phyloP scores from a whole-genome alignment of 2,797 vertebrate genomes.

The Muscicapa striata region DNA sequence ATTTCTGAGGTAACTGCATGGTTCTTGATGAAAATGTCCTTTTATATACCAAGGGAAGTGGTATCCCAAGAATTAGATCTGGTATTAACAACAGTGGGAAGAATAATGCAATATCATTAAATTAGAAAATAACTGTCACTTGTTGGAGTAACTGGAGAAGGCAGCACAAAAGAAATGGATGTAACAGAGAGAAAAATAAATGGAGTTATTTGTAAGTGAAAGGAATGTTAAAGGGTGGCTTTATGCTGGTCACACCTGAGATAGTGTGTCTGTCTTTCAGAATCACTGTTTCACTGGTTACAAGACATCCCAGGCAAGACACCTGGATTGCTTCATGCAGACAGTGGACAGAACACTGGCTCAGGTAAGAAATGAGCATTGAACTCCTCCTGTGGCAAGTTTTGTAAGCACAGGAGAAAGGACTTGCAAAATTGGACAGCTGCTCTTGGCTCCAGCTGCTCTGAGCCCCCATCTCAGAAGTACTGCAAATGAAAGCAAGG shows the following conservation, averaged over 20 bases:
- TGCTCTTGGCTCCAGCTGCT: neutral
- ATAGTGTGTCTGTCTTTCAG: neutral
- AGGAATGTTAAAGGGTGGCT: neutral
- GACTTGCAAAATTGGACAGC: neutral
- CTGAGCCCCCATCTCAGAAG: neutral
- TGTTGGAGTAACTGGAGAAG: neutral
- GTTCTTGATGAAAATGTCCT: neutral
- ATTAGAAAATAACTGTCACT: neutral
- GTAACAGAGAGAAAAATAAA: neutral
- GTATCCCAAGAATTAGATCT: neutral
- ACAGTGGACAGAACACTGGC: conserved; percentile 3
- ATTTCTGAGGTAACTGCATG: conserved; percentile 12
- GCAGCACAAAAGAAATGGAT: neutral
- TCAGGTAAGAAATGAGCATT: conserved; percentile 20
- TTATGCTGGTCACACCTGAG: neutral
- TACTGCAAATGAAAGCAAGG: neutral
- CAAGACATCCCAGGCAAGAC: neutral
- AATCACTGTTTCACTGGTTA: neutral
- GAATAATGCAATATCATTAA: neutral
- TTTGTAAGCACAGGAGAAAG: neutral
- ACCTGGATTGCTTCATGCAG: neutral
- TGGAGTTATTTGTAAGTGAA: neutral
- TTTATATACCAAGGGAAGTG: neutral
- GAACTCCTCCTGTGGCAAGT: neutral
- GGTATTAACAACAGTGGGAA: neutral